phyloP scores from a whole-genome alignment of 2,888 invertebrate genomes.

The Altica lythri region DNA sequence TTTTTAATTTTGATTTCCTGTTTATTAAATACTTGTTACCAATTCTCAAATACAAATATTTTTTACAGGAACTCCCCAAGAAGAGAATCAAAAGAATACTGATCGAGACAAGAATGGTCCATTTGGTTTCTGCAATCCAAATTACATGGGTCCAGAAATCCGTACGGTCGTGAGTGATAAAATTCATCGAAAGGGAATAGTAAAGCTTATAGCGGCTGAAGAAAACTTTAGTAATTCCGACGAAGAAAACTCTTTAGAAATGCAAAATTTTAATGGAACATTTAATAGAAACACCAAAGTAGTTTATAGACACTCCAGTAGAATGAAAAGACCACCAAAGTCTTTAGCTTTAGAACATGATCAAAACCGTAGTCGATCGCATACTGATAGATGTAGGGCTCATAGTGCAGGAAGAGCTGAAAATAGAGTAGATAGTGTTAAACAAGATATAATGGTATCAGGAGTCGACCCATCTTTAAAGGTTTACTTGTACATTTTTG shows the following conservation, averaged over 20 bases:
- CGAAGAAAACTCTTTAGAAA: slow-evolving; percentile 50
- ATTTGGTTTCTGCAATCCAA: slow-evolving; percentile 76
- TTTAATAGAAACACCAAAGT: slow-evolving; percentile 53
- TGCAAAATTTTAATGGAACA: slow-evolving; percentile 51
- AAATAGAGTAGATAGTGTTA: slow-evolving; percentile 47
- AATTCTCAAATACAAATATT: too few relatives aligned
- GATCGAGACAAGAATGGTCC: slow-evolving; percentile 54
- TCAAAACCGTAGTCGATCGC: slow-evolving; percentile 18
- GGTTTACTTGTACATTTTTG: slow-evolving; percentile 71
- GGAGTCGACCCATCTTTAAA: slow-evolving; percentile 59
- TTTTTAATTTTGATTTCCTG: too few relatives aligned
- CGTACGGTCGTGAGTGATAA: slow-evolving; percentile 48
- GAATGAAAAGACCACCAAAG: slow-evolving; percentile 57
- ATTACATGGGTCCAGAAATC: slow-evolving; percentile 72
- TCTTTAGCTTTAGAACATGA: slow-evolving; percentile 56
- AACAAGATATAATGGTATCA: slow-evolving; percentile 26
- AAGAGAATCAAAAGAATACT: slow-evolving; percentile 48
- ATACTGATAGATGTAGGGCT: slow-evolving; percentile 56
- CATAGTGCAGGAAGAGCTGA: slow-evolving; percentile 65
- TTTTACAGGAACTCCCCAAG: slow-evolving; percentile 47
- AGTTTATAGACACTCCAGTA: slow-evolving; percentile 47
- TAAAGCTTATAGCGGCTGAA: slow-evolving; percentile 37
- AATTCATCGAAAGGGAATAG: slow-evolving; percentile 40
- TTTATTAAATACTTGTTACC: too few relatives aligned
- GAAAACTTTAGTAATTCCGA: slow-evolving; percentile 32